Percentiles rank a stretch among this genome's conserved stretches.
Conservation (phyloP, 2,888 invertebrate genomes). For the Scaptomyza caliginosa region DNA sequence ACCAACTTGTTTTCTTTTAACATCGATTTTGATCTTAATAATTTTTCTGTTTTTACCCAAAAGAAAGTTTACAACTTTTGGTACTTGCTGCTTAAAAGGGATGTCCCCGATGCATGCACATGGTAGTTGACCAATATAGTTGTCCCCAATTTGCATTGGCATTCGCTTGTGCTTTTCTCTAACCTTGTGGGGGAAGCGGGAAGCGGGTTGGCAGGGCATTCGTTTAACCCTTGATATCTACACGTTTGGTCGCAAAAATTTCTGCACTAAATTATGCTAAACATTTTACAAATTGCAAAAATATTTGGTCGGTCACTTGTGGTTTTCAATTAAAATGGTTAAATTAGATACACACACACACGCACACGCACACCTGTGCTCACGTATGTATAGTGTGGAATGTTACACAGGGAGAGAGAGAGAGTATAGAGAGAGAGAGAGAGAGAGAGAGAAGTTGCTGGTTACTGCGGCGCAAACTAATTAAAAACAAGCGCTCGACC, state of each 20-base stretch:
- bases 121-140: background rate
- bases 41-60: background rate
- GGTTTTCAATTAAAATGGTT: constrained; percentile 71
- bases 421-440: constrained; percentile 18
- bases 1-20: too few relatives aligned
- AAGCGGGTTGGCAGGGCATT: background rate
- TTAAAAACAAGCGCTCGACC: constrained; percentile 67
- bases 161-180: background rate
- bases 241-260: constrained; percentile 6
- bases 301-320: constrained; percentile 55
- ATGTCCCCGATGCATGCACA: background rate
- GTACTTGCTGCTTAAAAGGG: background rate
- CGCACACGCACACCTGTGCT: background rate
- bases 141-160: background rate
- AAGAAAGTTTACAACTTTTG: background rate
- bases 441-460: constrained; percentile 27
- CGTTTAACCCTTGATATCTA: constrained; percentile 5
- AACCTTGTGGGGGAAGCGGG: background rate
- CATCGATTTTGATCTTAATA: background rate
- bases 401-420: background rate
- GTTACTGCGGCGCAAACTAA: constrained; percentile 69
- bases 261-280: constrained; percentile 50
- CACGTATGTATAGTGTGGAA: background rate
- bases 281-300: constrained; percentile 52
- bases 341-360: constrained; percentile 33